phyloP scores from a whole-genome alignment of 2,113 vertebrate species.

The Anarrhichthys ocellatus region DNA sequence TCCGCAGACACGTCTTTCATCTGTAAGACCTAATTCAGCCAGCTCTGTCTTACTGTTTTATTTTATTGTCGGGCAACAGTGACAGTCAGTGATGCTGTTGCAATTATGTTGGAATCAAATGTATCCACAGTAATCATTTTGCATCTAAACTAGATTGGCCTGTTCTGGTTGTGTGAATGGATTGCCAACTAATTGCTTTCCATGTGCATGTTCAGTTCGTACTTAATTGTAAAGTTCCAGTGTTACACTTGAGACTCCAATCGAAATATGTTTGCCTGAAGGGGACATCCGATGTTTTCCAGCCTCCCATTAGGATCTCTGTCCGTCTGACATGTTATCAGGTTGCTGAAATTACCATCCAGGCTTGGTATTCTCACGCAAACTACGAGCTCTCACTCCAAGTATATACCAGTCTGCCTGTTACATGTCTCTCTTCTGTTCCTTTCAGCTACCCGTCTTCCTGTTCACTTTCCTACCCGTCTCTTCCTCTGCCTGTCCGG shows the following conservation, averaged over 20 bases:
- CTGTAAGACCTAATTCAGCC: constrained; percentile 25
- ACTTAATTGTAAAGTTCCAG: constrained; percentile 4
- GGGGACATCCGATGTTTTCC: constrained; percentile 10
- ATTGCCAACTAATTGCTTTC: constrained; percentile 43
- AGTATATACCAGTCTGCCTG: constrained; percentile 4
- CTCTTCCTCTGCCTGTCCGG: not conserved
- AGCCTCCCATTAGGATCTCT: constrained; percentile 33
- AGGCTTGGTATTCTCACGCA: constrained; percentile 52
- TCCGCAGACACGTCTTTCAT: constrained; percentile 26
- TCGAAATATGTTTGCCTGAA: constrained; percentile 36
- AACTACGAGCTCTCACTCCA: constrained; percentile 43
- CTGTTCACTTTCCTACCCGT: not conserved
- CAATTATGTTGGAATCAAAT: constrained; percentile 42
- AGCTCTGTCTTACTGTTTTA: constrained; percentile 15
- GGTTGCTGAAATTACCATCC: constrained; percentile 55
- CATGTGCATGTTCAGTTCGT: not conserved
- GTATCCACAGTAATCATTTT: constrained; percentile 39
- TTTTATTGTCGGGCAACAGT: not conserved
- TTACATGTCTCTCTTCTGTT: constrained; percentile 1
- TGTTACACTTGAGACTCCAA: constrained; percentile 7
- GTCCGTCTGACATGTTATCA: constrained; percentile 52
- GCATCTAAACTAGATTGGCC: constrained; percentile 38
- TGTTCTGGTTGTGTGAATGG: not conserved
- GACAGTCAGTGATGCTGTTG: constrained; percentile 16
- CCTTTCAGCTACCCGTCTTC: constrained; percentile 23